Conservation (phyloP, 2,888 invertebrate species). For the Tenthredo amoena region DNA sequence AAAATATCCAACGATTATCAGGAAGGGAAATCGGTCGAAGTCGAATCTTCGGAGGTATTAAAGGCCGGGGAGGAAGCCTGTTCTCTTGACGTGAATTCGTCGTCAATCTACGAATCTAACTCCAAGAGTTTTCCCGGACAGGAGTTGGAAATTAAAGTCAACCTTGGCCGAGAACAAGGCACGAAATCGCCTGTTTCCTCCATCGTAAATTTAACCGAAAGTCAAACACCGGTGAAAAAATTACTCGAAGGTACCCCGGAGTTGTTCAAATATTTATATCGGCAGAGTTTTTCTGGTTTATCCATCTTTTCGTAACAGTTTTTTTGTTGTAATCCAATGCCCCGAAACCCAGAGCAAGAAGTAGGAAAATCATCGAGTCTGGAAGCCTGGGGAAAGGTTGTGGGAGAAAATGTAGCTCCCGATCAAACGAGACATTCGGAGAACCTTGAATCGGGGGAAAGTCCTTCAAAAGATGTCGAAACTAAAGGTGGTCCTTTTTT, state of each 20-base stretch:
- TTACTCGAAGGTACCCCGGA: slow-evolving; percentile 1
- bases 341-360: background rate
- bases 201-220: background rate
- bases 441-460: background rate
- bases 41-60: background rate
- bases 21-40: background rate
- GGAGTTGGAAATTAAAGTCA: background rate
- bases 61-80: background rate
- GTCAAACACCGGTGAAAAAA: background rate
- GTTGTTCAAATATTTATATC: background rate
- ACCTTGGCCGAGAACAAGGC: background rate
- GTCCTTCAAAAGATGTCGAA: background rate
- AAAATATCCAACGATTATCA: background rate
- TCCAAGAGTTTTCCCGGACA: background rate
- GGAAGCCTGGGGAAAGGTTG: slow-evolving; percentile 62
- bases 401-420: slow-evolving; percentile 6
- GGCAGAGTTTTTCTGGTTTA: background rate
- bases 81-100: background rate
- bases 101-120: background rate
- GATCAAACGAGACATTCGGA: background rate
- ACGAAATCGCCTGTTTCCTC: background rate
- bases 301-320: background rate
- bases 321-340: background rate
- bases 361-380: slow-evolving; percentile 58
- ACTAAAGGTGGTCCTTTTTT: slow-evolving; percentile 1